Evolutionary conservation across 1,140 invertebrate genomes (phyloP), one percentile per base, ranked within the genome.

Genomic region (Drosophila nebulosa): DNA sequence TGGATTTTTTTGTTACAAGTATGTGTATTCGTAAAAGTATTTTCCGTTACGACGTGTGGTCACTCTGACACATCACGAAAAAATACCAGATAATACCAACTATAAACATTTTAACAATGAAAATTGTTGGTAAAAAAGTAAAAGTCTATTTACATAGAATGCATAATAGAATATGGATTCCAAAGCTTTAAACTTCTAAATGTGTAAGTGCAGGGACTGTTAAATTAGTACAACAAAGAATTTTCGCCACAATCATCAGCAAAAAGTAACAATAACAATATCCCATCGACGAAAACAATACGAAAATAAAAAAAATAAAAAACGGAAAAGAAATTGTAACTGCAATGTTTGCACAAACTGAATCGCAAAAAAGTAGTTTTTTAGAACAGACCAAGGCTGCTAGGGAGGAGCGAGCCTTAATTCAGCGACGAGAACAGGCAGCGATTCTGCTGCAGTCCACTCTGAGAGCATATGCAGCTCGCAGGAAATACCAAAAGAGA

Each of bases 331-430:
- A 16, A 4, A 18, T 12, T 18, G 53, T 26, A 39, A 69, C 35
- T 77, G 81, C 92, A 77, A 95, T 95, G 94, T 95, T 95, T 81
- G 92, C 92, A 78, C 92, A 92, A 65, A 91, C 93, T 18, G 93
- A 94, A 79, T 93, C 93, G 14, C 92, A 93, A 21, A 95, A 95
- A 86, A 93, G 92, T 62, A 93, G 89, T 72, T 97, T 97, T 86
- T 92, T 97, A 74, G 95, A 96, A 86, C 95, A 96, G 80, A 97
- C 96, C 2, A 98, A 98, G 92, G 96, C 95, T 22, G 97, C 97
- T 5, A 93, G 97, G 70, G 95, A 95, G 79, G 96, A 98, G 91
- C 93, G 97, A 70, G 97, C 96, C 2, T 92, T 95, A 53, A 97
- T 97, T 80, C 96, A 97, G 91, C 94, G 95, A 70, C 93, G 94